Evolutionary conservation across 2,888 invertebrate species (phyloP), one percentile per base, ranked within the genome.

Genomic region (Aspidiotus destructor): DNA sequence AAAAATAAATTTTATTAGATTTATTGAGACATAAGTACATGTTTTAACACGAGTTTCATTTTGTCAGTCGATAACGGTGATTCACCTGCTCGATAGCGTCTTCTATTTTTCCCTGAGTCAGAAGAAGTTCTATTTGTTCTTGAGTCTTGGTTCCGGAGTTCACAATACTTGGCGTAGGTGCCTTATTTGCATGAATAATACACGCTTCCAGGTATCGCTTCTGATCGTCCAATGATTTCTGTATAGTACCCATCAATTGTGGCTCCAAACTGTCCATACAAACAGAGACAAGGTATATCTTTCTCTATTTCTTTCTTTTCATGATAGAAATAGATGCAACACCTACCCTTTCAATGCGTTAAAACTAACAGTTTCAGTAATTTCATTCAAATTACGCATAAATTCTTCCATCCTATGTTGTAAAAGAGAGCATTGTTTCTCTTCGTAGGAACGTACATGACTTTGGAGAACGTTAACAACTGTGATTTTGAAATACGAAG

Each of bases 391-490:
- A 57, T 42, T 64, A 41, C 41, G 41, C 41, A 64, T 57, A 8
- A 57, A 57, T 57, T 64, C 64, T 41, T 64, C 64, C 16, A 57
- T 57, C 16, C 57, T 64, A 41, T n/a, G 13, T 42, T 64, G 64
- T 28, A 64, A 55, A n/a, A 57, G 15, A 41, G 16, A 13, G 42
- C 57, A 41, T 17, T 64, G 64, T 57, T 64, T 64, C 42, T 64
- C 64, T 57, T 64, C 64, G 42, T 64, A 57, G 57, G 64, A 64
- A 55, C 55, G 55, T 41, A 57, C 57, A 41, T 64, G 41, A 15
- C 44, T 64, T 64, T 64, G 64, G 42, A 64, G 57, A 16, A 64
- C 55, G 42, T 57, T 57, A 10, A 64, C 57, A 42, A 64, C 64
- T 64, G 57, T 6, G 42, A 57, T 1, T 17, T 52, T 40, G 0